phyloP scores from a whole-genome alignment of 2,888 invertebrate genomes.

The Tortricodes alternella region DNA sequence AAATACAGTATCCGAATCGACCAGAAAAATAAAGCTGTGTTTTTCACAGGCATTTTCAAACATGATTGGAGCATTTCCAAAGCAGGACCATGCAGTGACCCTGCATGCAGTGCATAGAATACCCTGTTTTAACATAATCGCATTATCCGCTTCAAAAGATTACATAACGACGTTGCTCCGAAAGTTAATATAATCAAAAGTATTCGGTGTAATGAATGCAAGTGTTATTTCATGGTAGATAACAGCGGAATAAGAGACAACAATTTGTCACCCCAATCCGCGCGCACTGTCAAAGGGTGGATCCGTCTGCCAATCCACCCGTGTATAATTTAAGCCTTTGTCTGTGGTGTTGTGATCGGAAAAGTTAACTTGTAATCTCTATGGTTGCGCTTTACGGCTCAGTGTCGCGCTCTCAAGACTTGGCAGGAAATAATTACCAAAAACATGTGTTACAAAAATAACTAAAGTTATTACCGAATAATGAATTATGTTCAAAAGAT shows the following conservation, averaged over 20 bases:
- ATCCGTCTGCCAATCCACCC: constrained; percentile 65
- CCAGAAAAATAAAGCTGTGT: too few relatives aligned
- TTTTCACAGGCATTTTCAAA: too few relatives aligned
- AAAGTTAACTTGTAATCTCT: constrained; percentile 79
- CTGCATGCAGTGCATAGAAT: too few relatives aligned
- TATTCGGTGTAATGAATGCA: constrained; percentile 27
- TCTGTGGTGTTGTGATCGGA: constrained; percentile 79
- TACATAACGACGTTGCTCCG: constrained; percentile 2
- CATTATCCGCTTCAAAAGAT: constrained; percentile 4
- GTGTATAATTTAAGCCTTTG: constrained; percentile 77
- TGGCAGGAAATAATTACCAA: constrained; percentile 12
- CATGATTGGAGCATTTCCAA: too few relatives aligned
- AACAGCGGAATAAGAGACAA: constrained; percentile 55
- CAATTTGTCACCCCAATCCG: constrained; percentile 69
- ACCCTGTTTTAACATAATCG: constrained; percentile 20
- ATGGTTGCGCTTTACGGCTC: constrained; percentile 50
- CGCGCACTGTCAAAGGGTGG: constrained; percentile 65
- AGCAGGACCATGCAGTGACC: too few relatives aligned
- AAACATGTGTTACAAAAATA: constrained; percentile 16
- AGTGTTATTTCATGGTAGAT: constrained; percentile 36
- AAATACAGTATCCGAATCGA: too few relatives aligned
- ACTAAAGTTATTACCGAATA: constrained; percentile 16
- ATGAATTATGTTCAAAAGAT: constrained; percentile 9
- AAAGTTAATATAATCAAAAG: constrained; percentile 29
- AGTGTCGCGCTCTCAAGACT: constrained; percentile 5